phyloP scores from a whole-genome alignment of 2,113 vertebrate species.

The Ondatra zibethicus region DNA sequence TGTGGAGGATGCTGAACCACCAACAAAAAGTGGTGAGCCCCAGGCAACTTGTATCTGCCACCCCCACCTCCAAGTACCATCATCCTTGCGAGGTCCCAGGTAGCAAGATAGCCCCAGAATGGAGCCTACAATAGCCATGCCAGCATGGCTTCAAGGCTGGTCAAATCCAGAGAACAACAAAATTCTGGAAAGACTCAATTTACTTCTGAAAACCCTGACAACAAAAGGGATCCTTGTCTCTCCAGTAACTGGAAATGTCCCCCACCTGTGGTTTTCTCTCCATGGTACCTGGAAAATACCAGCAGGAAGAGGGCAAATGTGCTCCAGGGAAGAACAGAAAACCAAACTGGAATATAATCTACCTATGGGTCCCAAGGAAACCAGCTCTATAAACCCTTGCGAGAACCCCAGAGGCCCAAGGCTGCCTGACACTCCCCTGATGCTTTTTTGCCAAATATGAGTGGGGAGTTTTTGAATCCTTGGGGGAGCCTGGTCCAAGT shows the following conservation, averaged over 20 bases:
- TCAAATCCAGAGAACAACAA: background rate
- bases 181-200: background rate
- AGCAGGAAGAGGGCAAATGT: background rate
- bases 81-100: background rate
- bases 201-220: background rate
- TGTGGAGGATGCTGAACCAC: slow-evolving; percentile 80
- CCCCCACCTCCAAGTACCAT: background rate
- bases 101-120: background rate
- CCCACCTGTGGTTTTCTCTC: background rate
- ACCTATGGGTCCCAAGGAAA: background rate
- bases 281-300: background rate
- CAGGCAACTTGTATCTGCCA: background rate
- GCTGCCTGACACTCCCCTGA: too few species aligned
- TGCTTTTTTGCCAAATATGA: too few species aligned
- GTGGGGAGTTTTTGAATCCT: too few species aligned
- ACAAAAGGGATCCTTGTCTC: too few species aligned
- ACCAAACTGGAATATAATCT: background rate
- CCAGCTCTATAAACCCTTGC: background rate
- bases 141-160: background rate
- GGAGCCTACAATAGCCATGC: background rate
- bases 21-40: background rate
- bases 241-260: background rate
- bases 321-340: background rate
- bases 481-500: too few species aligned
- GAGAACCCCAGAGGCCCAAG: background rate